Evolutionary conservation across 2,797 vertebrate species (phyloP).

Genomic region (Schizothorax lantsangensis): DNA sequence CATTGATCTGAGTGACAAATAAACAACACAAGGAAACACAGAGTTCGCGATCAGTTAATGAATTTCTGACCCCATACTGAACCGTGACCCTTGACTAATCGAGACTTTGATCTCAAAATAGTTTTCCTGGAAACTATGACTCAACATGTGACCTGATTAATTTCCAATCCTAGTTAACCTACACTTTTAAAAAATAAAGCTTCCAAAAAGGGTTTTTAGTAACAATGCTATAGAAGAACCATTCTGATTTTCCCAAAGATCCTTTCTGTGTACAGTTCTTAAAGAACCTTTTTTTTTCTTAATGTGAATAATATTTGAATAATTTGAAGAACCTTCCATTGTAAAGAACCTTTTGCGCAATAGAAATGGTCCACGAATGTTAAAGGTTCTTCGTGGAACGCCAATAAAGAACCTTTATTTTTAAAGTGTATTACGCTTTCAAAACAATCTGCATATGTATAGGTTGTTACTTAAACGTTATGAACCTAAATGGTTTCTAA

Average conservation of each 20-base stretch:
- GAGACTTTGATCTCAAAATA: slow-evolving; percentile 25
- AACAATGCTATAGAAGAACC: background rate
- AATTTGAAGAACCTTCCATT: background rate
- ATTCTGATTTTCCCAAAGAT: background rate
- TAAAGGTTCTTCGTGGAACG: background rate
- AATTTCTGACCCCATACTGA: background rate
- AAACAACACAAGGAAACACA: slow-evolving; percentile 5
- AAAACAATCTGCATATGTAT: background rate
- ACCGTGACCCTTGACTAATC: slow-evolving; percentile 25
- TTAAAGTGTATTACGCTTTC: background rate
- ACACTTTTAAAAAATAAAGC: background rate
- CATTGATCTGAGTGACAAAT: background rate
- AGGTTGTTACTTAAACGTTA: background rate
- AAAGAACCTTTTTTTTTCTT: background rate
- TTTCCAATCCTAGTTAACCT: slow-evolving; percentile 27
- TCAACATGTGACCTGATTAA: slow-evolving; percentile 16
- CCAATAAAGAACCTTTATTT: background rate
- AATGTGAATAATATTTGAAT: background rate
- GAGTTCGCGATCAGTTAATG: background rate
- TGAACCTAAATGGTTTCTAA: background rate
- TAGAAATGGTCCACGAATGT: background rate
- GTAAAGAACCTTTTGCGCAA: background rate
- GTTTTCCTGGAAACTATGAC: slow-evolving; percentile 32
- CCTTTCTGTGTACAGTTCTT: background rate
- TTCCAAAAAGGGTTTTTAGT: background rate